Percentiles rank a stretch among this genome's conserved stretches.
These are phyloP conservation scores for Rhea pennata DNA, from an alignment of 2,113 vertebrate genomes.

Conservation along the genomic window DNA sequence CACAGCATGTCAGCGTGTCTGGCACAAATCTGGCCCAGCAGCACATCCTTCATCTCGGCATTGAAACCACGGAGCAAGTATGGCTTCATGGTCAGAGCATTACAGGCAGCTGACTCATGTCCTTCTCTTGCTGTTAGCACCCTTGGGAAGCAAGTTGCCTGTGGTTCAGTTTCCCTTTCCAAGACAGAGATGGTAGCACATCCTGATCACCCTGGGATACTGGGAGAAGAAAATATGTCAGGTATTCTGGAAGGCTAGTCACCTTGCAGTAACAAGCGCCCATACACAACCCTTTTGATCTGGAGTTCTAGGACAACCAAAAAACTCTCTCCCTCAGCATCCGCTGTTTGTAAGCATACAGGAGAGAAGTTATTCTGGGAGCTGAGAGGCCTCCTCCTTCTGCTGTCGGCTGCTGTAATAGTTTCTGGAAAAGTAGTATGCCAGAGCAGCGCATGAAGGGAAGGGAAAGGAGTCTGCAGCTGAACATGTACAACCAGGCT, in stretches of 20 bases:
- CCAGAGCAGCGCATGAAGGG: not conserved
- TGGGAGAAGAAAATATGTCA: not conserved
- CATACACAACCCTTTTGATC: not conserved
- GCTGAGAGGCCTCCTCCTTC: not conserved
- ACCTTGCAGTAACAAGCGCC: not conserved
- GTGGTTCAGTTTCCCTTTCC: not conserved
- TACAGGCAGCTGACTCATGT: not conserved
- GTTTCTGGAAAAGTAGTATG: not conserved
- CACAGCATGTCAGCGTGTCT: not conserved
- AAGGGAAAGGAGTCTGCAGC: not conserved
- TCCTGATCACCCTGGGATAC: not conserved
- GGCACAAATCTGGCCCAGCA: not conserved
- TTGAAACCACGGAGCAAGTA: not conserved
- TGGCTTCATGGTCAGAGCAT: rapidly evolving
- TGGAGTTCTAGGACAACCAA: not conserved
- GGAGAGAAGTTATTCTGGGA: not conserved
- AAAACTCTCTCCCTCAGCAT: not conserved
- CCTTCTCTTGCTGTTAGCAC: not conserved
- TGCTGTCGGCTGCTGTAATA: not conserved
- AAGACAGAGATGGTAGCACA: not conserved
- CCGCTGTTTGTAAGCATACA: not conserved
- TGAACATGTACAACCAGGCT: not conserved
- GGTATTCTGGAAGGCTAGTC: not conserved
- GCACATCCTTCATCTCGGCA: not conserved
- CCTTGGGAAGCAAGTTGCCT: not conserved